Evolutionary conservation across 2,888 invertebrate species (phyloP).

Genomic region (Melinopterus prodromus): DNA sequence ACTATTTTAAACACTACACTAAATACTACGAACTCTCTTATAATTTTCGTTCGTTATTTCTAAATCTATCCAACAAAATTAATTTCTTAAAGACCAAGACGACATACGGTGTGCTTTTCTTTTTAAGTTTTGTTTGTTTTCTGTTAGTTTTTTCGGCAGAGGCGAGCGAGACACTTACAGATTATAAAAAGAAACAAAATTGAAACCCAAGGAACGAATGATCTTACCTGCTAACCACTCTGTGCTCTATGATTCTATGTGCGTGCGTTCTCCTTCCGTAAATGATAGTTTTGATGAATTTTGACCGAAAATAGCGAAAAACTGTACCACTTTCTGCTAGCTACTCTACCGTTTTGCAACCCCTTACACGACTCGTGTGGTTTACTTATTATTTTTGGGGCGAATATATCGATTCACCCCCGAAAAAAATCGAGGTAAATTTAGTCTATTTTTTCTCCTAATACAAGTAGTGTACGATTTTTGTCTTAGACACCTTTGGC

Average conservation of each 20-base stretch:
- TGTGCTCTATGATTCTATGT: background rate
- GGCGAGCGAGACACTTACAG: background rate
- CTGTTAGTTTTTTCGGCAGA: background rate
- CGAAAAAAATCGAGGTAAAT: background rate
- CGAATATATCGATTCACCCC: background rate
- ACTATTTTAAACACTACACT: too few species aligned
- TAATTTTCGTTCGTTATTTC: background rate
- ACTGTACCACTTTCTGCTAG: background rate
- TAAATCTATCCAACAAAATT: background rate
- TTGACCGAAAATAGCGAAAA: background rate
- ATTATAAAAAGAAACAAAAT: background rate
- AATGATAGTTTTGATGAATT: background rate
- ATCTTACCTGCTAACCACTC: background rate
- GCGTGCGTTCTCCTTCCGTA: background rate
- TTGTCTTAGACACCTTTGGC: background rate
- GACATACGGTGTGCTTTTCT: background rate
- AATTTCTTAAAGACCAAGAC: background rate
- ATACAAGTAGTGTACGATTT: background rate
- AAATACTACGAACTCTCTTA: conserved; percentile 19
- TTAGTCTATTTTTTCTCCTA: background rate
- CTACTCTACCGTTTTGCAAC: background rate
- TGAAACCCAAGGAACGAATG: background rate
- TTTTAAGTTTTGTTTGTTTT: background rate
- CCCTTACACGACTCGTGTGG: background rate
- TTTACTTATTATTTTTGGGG: background rate